Evolutionary conservation across 2,888 invertebrate genomes (phyloP).

Genomic region (Calliphora vomitoria): DNA sequence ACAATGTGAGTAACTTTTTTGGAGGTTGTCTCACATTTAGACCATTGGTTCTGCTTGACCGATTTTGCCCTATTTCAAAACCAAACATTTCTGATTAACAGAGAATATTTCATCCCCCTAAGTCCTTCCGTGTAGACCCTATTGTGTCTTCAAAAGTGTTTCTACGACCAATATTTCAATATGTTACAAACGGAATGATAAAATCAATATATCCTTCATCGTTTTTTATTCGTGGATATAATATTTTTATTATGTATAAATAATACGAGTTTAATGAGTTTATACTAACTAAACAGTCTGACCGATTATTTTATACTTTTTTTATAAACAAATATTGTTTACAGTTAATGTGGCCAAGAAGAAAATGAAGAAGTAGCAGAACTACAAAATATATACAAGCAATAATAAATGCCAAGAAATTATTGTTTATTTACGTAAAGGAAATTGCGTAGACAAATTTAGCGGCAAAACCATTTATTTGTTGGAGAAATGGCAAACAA

Average conservation of each 20-base stretch:
- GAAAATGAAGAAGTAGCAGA: not conserved
- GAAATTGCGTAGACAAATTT: slow-evolving; percentile 16
- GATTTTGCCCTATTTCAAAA: too few relatives aligned
- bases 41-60: too few relatives aligned
- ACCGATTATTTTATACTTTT: not conserved
- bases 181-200: too few relatives aligned
- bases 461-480: not conserved
- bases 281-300: not conserved
- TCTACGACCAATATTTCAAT: too few relatives aligned
- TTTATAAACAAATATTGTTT: not conserved
- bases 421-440: not conserved
- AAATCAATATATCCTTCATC: too few relatives aligned
- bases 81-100: too few relatives aligned
- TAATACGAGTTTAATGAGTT: not conserved
- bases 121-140: too few relatives aligned
- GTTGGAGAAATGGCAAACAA: not conserved
- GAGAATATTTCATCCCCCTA: too few relatives aligned
- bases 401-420: not conserved
- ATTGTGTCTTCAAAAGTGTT: too few relatives aligned
- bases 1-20: too few relatives aligned
- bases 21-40: too few relatives aligned
- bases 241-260: not conserved
- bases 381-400: not conserved
- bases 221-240: not conserved
- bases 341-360: not conserved